Evolutionary conservation across 2,888 invertebrate species (phyloP), one percentile per base, ranked within the genome.

Genomic region (Pyrrhia umbra): DNA sequence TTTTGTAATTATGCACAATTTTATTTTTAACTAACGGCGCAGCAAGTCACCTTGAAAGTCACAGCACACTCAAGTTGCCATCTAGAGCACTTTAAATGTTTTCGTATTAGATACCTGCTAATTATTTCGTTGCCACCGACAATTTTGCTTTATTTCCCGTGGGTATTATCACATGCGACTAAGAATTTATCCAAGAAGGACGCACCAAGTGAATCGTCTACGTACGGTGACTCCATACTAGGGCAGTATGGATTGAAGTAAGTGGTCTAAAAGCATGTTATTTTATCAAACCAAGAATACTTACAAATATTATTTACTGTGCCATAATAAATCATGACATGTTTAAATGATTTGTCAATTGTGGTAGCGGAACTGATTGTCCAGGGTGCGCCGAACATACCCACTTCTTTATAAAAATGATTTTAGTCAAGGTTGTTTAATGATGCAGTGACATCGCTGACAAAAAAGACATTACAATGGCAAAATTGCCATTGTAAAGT

Each of bases 1-100:
- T 64, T 65, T 52, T 42, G 46, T 52, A 57, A 45, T 67, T 25
- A 50, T 57, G 18, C 23, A 1, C 34, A 3, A 34, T 45, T 55
- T 45, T 50, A n/a, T 25, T 15, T 49, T 42, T 6, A 6, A 6
- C n/a, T 4, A 15, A 42, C 39, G n/a, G n/a, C 67, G 16, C 67
- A 40, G 8, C 1, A 13, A 21, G 16, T 13, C 6, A 39, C 4
- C 1, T 50, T 39, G n/a, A 20, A 16, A 40, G 9, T 43, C 34
- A 18, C 10, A 21, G 21, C 20, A 57, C 13, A 34, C 34, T 4
- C 34, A 27, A 4, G n/a, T n/a, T 34, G 13, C 34, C 6, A 37
- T 18, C 8, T 27, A 47, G n/a, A 42, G 6, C 34, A 27, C 25
- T 9, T 8, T 1, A 47, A 34, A n/a, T n/a, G 15, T 16, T 39